A percentile compares a stretch with the other conserved stretches of the same genome.
Conservation (phyloP, 2,888 invertebrate species). For the Cosmia pyralina region DNA sequence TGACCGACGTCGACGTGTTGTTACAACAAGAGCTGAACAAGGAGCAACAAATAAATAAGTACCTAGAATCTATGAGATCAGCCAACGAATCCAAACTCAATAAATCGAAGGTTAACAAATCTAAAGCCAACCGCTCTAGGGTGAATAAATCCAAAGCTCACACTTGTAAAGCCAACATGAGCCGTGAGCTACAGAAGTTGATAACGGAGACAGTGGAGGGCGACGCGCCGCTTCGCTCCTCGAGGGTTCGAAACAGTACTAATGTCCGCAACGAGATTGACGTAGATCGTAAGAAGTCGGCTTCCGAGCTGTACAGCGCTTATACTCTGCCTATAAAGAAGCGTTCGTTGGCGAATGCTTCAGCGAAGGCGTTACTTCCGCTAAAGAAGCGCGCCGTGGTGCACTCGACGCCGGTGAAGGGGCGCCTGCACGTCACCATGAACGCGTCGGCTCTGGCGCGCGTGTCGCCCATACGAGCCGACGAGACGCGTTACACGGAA, state of each 20-base stretch:
- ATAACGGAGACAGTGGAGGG: constrained; percentile 76
- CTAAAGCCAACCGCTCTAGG: constrained; percentile 31
- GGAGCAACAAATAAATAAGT: constrained; percentile 59
- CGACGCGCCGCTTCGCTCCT: constrained; percentile 63
- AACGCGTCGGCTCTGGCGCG: constrained; percentile 74
- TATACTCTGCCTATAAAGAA: constrained; percentile 82
- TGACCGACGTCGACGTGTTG: constrained; percentile 76
- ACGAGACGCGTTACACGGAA: background rate
- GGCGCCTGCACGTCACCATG: constrained; percentile 62
- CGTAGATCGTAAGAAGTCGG: constrained; percentile 63
- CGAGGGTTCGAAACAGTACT: constrained; percentile 66
- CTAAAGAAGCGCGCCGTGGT: constrained; percentile 79
- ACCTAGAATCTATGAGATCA: constrained; percentile 57
- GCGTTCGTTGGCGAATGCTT: constrained; percentile 70
- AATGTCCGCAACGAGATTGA: constrained; percentile 38
- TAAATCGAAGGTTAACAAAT: constrained; percentile 29
- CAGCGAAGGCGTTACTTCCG: constrained; percentile 66
- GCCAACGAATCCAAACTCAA: constrained; percentile 59
- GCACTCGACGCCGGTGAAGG: constrained; percentile 84
- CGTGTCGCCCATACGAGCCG: constrained; percentile 74
- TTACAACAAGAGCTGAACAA: constrained; percentile 73
- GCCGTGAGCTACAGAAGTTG: constrained; percentile 75
- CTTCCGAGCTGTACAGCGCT: constrained; percentile 71
- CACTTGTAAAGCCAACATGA: constrained; percentile 42
- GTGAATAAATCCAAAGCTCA: constrained; percentile 32